These are phyloP conservation scores for Cervus canadensis DNA, from an alignment of 2,113 vertebrate genomes.

Conservation along the genomic window DNA sequence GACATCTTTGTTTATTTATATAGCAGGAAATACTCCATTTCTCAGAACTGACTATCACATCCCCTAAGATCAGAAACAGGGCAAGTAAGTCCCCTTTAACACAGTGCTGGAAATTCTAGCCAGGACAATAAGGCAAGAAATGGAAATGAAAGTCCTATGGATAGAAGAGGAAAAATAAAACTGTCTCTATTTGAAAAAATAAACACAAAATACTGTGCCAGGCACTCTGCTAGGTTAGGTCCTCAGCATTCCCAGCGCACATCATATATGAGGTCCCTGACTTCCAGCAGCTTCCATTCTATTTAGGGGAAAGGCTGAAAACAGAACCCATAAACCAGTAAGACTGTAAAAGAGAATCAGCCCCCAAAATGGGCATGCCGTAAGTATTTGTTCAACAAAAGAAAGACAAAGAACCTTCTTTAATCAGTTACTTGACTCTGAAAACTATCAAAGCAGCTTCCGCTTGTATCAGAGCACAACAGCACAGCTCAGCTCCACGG, in stretches of 20 bases:
- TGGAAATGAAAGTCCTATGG: not conserved
- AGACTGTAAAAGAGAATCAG: not conserved
- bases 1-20: not conserved
- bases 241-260: not conserved
- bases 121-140: not conserved
- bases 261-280: not conserved
- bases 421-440: not conserved
- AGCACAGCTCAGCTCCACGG: not conserved
- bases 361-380: accelerated
- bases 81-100: not conserved
- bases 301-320: not conserved
- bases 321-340: not conserved
- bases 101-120: not conserved
- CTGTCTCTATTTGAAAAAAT: not conserved
- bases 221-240: not conserved
- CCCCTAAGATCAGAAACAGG: not conserved
- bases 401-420: not conserved
- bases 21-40: not conserved
- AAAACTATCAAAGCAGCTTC: not conserved
- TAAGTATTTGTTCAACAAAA: not conserved
- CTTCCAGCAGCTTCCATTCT: not conserved
- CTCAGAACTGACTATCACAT: not conserved
- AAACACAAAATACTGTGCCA: not conserved
- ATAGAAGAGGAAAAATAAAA: not conserved
- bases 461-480: accelerated